Conservation (phyloP, 2,797 vertebrate genomes). For the Lacerta bilineata region DNA sequence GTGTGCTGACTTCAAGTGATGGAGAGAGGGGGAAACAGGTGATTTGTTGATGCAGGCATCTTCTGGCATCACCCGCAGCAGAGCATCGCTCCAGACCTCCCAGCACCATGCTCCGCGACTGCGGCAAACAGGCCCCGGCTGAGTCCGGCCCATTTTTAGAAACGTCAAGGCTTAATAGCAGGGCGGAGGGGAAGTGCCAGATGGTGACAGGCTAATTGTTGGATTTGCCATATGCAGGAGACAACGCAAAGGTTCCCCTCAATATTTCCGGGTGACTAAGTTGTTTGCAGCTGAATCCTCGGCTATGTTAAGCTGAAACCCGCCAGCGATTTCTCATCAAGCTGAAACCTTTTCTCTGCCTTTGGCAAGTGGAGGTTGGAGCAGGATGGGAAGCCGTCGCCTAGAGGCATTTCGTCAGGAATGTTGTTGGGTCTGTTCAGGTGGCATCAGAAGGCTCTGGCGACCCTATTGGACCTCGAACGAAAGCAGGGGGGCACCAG, state of each 20-base stretch:
- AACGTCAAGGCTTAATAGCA: not conserved
- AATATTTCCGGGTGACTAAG: constrained; percentile 30
- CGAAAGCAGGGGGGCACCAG: not conserved
- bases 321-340: not conserved
- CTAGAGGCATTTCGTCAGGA: not conserved
- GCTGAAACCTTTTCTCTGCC: not conserved
- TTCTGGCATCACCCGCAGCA: fast-evolving
- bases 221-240: constrained; percentile 28
- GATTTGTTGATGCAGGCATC: constrained; percentile 29
- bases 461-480: no score
- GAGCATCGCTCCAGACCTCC: not conserved
- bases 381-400: no score
- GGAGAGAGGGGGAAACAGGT: constrained; percentile 11
- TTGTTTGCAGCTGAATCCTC: constrained; percentile 26
- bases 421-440: not conserved
- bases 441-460: no score
- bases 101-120: not conserved
- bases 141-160: constrained; percentile 23
- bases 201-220: constrained; percentile 23
- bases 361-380: not conserved
- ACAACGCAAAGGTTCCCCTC: not conserved
- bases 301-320: not conserved
- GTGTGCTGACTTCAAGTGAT: constrained; percentile 42
- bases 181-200: not conserved
- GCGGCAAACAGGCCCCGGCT: not conserved